Percentiles rank a stretch among this genome's conserved stretches.
Evolutionary conservation across 2,888 invertebrate genomes (phyloP).

Genomic region (Neoascia interrupta): DNA sequence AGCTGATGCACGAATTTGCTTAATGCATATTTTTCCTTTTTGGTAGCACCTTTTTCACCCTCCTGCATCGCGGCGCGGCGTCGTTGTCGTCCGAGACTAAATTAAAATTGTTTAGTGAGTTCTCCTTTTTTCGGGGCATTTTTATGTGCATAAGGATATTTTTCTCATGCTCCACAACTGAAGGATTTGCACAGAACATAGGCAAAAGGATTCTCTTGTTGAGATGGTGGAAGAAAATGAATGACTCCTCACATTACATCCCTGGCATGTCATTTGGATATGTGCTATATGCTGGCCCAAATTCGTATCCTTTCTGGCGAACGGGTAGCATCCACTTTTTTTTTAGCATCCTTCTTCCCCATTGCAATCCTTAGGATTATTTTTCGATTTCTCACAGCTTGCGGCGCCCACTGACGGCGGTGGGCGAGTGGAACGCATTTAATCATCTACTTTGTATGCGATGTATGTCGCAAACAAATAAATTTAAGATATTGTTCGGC

Average conservation of each 20-base stretch:
- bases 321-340: neutral
- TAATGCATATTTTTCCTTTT: slow-evolving; percentile 43
- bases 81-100: slow-evolving; percentile 37
- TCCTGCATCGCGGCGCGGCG: neutral
- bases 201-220: slow-evolving; percentile 34
- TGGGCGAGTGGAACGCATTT: slow-evolving; percentile 45
- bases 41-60: slow-evolving; percentile 22
- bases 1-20: slow-evolving; percentile 49
- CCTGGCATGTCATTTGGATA: slow-evolving; percentile 14
- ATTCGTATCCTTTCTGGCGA: slow-evolving; percentile 39
- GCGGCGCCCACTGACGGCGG: neutral
- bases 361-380: slow-evolving; percentile 53
- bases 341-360: neutral
- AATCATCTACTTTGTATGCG: slow-evolving; percentile 68
- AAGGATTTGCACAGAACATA: neutral
- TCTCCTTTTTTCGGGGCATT: slow-evolving; percentile 21
- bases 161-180: neutral
- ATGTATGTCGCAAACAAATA: slow-evolving; percentile 60
- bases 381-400: slow-evolving; percentile 57
- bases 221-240: slow-evolving; percentile 50
- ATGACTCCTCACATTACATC: slow-evolving; percentile 53
- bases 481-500: slow-evolving; percentile 60
- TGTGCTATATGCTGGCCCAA: no score
- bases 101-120: slow-evolving; percentile 68
- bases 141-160: neutral